These are phyloP conservation scores for Diorhabda sublineata DNA, from an alignment of 1,140 invertebrate genomes.

Conservation along the genomic window DNA sequence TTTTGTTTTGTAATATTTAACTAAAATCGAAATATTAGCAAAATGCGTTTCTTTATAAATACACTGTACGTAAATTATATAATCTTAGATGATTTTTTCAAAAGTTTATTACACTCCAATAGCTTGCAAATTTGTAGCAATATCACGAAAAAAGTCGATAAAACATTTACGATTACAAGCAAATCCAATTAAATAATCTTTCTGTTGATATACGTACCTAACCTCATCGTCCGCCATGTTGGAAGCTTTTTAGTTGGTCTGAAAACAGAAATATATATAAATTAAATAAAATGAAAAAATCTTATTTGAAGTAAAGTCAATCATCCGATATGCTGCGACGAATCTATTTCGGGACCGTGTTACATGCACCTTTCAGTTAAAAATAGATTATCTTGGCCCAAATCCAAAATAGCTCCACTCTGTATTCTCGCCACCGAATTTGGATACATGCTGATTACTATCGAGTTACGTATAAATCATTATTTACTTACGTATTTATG, in stretches of 20 bases:
- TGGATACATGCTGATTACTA: constrained; percentile 10
- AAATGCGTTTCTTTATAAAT: no score
- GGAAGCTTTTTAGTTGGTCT: constrained; percentile 47
- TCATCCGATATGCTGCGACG: not conserved
- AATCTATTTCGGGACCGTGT: not conserved
- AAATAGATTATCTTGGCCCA: constrained; percentile 6
- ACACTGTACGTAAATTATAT: no score
- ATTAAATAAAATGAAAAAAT: not conserved
- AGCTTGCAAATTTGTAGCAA: no score
- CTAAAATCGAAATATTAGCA: no score
- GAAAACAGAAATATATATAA: constrained; percentile 9
- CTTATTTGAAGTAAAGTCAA: not conserved
- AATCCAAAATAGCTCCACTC: constrained; percentile 23
- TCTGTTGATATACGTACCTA: constrained; percentile 61
- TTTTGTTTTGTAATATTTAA: no score
- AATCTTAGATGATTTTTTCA: no score
- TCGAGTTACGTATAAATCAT: not conserved
- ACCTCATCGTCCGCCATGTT: constrained; percentile 87
- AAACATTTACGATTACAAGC: no score
- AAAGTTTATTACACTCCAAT: no score
- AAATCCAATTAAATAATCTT: not conserved
- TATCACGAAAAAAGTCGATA: no score
- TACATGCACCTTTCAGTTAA: constrained; percentile 1
- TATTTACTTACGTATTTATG: no score
- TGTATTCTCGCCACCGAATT: constrained; percentile 11